Percentiles rank a stretch among this genome's conserved stretches.
Evolutionary conservation across 2,113 vertebrate genomes (phyloP).

Genomic region (human): GRCh38 chr1:86490501-86491000

Average conservation of each 20-base stretch:
- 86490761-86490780: not conserved
- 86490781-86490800: not conserved
- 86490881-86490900: not conserved
- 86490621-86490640: not conserved
- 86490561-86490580: slow-evolving; percentile 28
- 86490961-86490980: not conserved
- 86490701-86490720: not conserved
- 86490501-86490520: not conserved
- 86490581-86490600: not conserved
- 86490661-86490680: too few species aligned
- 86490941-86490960: not conserved
- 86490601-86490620: not conserved
- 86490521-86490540: slow-evolving; percentile 4
- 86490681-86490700: not conserved
- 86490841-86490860: not conserved
- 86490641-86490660: not conserved
- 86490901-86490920: not conserved
- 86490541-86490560: not conserved
- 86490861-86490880: not conserved
- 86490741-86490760: not conserved
- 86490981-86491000: not conserved
- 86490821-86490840: not conserved
- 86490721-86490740: not conserved
- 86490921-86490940: not conserved
- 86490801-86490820: not conserved